Evolutionary conservation across 2,888 invertebrate species (phyloP), one percentile per base, ranked within the genome.

Genomic region (Standfussiana lucernea): DNA sequence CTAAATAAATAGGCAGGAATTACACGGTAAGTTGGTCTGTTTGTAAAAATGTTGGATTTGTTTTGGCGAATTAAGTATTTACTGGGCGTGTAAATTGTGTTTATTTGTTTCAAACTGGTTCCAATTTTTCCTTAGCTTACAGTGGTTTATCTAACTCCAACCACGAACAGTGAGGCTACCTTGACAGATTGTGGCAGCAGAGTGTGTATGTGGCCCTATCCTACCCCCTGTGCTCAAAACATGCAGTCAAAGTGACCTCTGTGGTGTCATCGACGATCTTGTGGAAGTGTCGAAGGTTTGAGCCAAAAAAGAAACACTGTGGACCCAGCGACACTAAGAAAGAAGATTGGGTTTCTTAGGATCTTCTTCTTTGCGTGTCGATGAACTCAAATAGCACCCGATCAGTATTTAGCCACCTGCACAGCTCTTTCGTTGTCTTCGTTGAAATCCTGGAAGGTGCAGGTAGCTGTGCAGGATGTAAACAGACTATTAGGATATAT

Each of bases 1-100:
- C 45, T 75, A 71, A 59, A 59, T 64, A 84, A 80, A 84, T 68
- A 74, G 45, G 8, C 37, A 45, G 28, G 59, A 50, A 59, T 70
- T 37, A 79, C 67, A 79, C 24, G 21, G 37, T 56, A 77, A 77
- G 71, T 50, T 32, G 37, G 5, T 24, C 28, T 61, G 45, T 61
- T 77, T 64, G 18, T 28, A 69, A 77, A 78, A 78, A 77, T 47
- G 28, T 47, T 7, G 15, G 21, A 47, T 67, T 82, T 62, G 32
- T 77, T 65, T 64, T 3, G 24, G 2, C 13, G 40, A 45, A 65
- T 64, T 50, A 47, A 18, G 32, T 67, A 37, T 76, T 77, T 32
- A 10, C n/a, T 28, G 50, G 65, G 45, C 37, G 79, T 45, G 24
- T 53, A 45, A 6, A 37, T 18, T 61, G 35, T 45, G 35, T 77